phyloP scores from a whole-genome alignment of 2,797 vertebrate genomes.

The Orientallactaga sibirica region DNA sequence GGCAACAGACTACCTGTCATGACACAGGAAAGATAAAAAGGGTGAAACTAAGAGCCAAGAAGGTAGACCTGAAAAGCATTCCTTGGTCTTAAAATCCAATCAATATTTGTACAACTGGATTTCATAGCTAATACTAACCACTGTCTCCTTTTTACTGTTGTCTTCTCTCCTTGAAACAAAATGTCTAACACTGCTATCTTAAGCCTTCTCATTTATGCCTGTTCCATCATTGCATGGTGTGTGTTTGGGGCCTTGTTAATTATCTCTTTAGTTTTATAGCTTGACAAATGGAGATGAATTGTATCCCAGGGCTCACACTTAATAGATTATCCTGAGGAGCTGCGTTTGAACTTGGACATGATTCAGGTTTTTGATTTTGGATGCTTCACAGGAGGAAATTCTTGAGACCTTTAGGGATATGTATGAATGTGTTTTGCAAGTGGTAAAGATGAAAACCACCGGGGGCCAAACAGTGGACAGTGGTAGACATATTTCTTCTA shows the following conservation, averaged over 20 bases:
- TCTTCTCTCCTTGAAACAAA: neutral
- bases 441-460: neutral
- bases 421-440: neutral
- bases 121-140: neutral
- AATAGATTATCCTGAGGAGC: neutral
- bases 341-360: neutral
- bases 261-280: neutral
- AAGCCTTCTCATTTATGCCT: neutral
- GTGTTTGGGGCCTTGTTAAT: neutral
- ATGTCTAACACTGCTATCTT: neutral
- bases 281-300: neutral
- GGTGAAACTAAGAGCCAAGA: neutral
- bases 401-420: neutral
- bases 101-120: neutral
- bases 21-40: neutral
- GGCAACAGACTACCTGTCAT: neutral
- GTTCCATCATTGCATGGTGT: neutral
- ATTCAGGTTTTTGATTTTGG: conserved; percentile 29
- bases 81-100: neutral
- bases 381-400: neutral
- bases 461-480: neutral
- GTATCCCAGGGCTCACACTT: neutral
- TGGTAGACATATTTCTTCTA: neutral
- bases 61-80: neutral
- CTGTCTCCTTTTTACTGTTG: neutral